phyloP scores from a whole-genome alignment of 1,140 invertebrate genomes.

The Heliconius nattereri region DNA sequence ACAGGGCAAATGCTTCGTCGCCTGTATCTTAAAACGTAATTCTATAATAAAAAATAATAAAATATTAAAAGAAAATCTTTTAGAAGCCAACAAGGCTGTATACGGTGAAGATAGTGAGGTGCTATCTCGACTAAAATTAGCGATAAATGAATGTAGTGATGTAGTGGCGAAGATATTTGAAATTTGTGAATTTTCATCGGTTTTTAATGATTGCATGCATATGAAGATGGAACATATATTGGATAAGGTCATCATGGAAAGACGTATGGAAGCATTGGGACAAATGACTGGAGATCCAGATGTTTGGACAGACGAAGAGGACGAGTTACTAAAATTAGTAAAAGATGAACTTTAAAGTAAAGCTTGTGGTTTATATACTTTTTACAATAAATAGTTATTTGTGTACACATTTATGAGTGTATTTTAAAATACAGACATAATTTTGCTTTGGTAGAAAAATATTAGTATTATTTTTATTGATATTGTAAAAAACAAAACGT shows the following conservation, averaged over 20 bases:
- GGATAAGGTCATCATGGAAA: conserved; percentile 70
- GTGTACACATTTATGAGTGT: neutral
- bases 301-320: conserved; percentile 66
- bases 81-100: conserved; percentile 64
- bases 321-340: conserved; percentile 66
- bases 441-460: no score
- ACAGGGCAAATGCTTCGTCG: conserved; percentile 75
- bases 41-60: conserved; percentile 69
- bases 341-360: conserved; percentile 61
- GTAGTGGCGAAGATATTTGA: conserved; percentile 65
- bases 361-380: neutral
- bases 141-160: conserved; percentile 58
- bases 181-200: conserved; percentile 72
- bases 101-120: conserved; percentile 72
- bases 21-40: conserved; percentile 72
- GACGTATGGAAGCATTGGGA: conserved; percentile 68
- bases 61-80: conserved; percentile 55
- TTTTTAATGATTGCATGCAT: conserved; percentile 77
- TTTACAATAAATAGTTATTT: neutral
- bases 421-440: neutral
- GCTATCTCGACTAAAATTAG: conserved; percentile 54
- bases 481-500: no score
- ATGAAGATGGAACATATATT: conserved; percentile 75
- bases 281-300: conserved; percentile 66
- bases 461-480: no score